Percentiles rank a stretch among this genome's conserved stretches.
phyloP scores from a whole-genome alignment of 2,888 invertebrate species.

The Drosophila demipolita region DNA sequence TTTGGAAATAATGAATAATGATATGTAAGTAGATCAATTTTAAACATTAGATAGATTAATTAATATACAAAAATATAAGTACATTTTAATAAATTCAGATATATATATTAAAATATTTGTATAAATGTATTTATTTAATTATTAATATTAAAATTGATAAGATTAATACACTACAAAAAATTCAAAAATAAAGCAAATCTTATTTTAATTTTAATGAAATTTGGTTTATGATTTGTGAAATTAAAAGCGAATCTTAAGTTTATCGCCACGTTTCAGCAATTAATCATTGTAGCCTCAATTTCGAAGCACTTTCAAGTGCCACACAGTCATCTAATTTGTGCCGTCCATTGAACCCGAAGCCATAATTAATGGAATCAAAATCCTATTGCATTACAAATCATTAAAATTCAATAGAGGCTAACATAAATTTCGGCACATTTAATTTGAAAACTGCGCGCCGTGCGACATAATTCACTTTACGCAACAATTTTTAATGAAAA shows the following conservation, averaged over 20 bases:
- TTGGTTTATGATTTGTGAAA: not conserved
- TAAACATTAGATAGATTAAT: not conserved
- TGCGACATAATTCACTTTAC: constrained; percentile 71
- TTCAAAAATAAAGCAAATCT: not conserved
- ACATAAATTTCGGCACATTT: constrained; percentile 72
- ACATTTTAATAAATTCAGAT: not conserved
- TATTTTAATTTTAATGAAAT: not conserved
- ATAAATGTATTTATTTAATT: not conserved
- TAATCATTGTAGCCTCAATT: constrained; percentile 21
- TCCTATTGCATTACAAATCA: constrained; percentile 62
- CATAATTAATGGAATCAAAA: constrained; percentile 67
- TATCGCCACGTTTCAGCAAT: constrained; percentile 28
- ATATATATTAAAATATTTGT: not conserved
- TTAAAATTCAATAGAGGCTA: constrained; percentile 72
- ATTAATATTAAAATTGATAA: not conserved
- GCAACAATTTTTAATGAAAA: constrained; percentile 77
- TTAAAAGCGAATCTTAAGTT: constrained; percentile 1
- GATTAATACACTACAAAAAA: not conserved
- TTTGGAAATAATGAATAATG: not conserved
- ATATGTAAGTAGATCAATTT: not conserved
- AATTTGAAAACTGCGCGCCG: constrained; percentile 62
- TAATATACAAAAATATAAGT: not conserved
- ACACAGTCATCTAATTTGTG: constrained; percentile 14
- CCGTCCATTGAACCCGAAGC: constrained; percentile 15
- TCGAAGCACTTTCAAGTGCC: not conserved